Evolutionary conservation across 2,888 invertebrate species (phyloP).

Genomic region (Stenodema calcarata): DNA sequence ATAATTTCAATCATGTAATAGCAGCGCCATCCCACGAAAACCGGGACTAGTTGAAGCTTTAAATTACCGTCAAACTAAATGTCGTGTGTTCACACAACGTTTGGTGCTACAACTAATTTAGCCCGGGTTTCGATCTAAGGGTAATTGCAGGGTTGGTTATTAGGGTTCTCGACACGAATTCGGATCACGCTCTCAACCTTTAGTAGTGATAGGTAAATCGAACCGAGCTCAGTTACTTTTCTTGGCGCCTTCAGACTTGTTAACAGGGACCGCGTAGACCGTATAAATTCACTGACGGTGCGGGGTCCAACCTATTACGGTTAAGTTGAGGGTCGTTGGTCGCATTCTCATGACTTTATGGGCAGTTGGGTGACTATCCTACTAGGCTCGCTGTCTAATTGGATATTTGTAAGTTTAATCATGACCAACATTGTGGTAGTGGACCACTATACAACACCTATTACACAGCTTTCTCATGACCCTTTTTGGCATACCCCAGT

Average conservation of each 20-base stretch:
- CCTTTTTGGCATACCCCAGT: too few species aligned
- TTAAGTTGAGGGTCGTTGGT: neutral
- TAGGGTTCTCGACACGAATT: conserved; percentile 36
- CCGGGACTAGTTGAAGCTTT: neutral
- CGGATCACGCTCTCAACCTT: conserved; percentile 39
- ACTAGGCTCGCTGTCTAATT: neutral
- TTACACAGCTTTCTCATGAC: too few species aligned
- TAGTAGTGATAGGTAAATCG: conserved; percentile 25
- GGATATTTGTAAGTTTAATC: neutral
- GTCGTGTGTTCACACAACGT: neutral
- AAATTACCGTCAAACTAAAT: neutral
- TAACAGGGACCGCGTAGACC: neutral
- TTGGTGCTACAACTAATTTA: conserved; percentile 7
- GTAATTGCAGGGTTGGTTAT: conserved; percentile 36
- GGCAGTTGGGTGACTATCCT: neutral
- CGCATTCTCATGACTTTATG: neutral
- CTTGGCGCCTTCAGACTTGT: neutral
- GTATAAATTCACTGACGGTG: neutral
- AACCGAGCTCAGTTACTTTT: conserved; percentile 20
- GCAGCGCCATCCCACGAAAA: neutral
- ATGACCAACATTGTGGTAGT: too few species aligned
- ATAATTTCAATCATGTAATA: neutral
- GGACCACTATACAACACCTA: too few species aligned
- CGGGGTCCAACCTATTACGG: neutral
- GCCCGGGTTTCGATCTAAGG: conserved; percentile 3